Base-by-base conservation (phyloP, 2,888 invertebrate genomes). In the Trypoxylon attenuatum region DNA sequence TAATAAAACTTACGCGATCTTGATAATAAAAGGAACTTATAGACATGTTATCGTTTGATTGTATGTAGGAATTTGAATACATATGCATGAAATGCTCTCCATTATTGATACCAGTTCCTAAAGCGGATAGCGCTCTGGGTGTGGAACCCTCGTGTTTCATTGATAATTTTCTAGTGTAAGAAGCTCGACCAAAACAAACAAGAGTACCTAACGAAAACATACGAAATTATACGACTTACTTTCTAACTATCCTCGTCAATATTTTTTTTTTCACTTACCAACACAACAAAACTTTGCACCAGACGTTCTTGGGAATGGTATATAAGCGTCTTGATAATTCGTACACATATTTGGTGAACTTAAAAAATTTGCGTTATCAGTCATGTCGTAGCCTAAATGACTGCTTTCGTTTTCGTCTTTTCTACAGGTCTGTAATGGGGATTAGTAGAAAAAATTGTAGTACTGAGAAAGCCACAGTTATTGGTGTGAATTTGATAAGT, bases 251-350 rank as follows among this genome's bases (percentile, higher is more conserved):
- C 16, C 5, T 43, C 22, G n/a, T 21, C 13, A 1, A 5, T 2
- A n/a, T n/a, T n/a, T 21, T 21, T 22, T n/a, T 29, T 5, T 39
- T 23, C 60, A 79, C 88, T 71, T 76, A 90, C 95, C 95, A 18
- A 94, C 94, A 21, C 94, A 94, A 87, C 95, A 96, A 89, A 98
- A 98, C 79, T 94, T 93, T 0, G 96, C 97, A 0, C 97, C 97
- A 6, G 96, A 96, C 0, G 97, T 98, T 53, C 96, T 90, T 0
- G 98, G 98, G 87, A 97, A 98, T 0, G 98, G 98, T 74, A 98
- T 94, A 83, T 94, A 95, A 5, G 94, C 92, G 81, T 95, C 95
- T 25, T 90, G 86, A 73, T 84, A 86, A 76, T 85, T 85, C 3
- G 82, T 73, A 29, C 79, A 84, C 43, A 87, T 83, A 53, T 80